Conservation (phyloP, 1,140 invertebrate species). For the Leptinotarsa undecemlineata region DNA sequence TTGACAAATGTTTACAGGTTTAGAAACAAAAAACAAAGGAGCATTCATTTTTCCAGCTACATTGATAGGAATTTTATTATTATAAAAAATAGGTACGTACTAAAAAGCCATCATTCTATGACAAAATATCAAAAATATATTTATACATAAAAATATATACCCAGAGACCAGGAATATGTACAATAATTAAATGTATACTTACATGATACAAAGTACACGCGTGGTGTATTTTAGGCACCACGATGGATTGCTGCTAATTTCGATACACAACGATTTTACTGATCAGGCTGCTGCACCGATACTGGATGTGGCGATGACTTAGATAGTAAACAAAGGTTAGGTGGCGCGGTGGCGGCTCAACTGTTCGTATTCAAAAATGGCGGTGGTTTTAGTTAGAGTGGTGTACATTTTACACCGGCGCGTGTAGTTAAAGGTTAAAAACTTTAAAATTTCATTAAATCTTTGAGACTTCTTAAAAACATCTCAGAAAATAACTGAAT, state of each 20-base stretch:
- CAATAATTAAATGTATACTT: slow-evolving; percentile 2
- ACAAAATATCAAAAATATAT: too few species aligned
- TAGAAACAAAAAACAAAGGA: not conserved
- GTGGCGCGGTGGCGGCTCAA: not conserved
- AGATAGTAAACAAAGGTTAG: not conserved
- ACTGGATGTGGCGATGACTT: not conserved
- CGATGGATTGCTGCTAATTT: not conserved
- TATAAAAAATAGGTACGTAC: too few species aligned
- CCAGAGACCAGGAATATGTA: not conserved
- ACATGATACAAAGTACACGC: not conserved
- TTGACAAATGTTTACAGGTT: not conserved
- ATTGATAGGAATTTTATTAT: not conserved
- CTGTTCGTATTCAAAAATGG: too few species aligned
- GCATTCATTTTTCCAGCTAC: not conserved
- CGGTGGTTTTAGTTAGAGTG: too few species aligned
- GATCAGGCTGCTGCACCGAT: not conserved
- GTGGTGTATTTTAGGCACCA: not conserved
- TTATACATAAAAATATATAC: too few species aligned
- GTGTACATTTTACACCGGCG: too few species aligned
- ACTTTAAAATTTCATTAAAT: too few species aligned
- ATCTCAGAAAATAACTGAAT: too few species aligned
- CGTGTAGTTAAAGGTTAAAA: too few species aligned
- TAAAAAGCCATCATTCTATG: too few species aligned
- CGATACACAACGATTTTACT: not conserved
- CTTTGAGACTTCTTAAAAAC: too few species aligned